Base-by-base conservation (phyloP, 2,113 vertebrate genomes). In the Parotia lawesii region DNA sequence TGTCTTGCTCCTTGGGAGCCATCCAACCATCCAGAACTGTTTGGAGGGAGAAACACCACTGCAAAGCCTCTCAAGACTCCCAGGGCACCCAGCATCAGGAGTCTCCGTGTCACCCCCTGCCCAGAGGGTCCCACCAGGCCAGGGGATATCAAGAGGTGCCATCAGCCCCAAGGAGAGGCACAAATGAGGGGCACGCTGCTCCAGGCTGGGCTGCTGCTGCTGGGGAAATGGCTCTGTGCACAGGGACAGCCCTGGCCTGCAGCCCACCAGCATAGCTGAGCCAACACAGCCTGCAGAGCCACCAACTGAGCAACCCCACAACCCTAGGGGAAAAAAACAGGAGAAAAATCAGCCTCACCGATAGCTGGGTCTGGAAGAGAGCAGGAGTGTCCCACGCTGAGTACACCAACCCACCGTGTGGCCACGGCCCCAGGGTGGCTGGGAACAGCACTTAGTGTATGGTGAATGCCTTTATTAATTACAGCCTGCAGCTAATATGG, bases 391-490 rank as follows among this genome's bases (percentile, higher is more conserved):
- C 80, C 83, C 71, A 33, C 60, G 8, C 79, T n/a, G 94, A 83
- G 50, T 2, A 6, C 9, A 0, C 54, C 67, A 69, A 65, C 31
- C 37, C 61, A 18, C 75, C 0, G 58, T 69, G 86, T 88, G 91
- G 54, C 82, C 4, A 5, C 67, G 9, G 79, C 79, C 88, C 71
- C 66, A 9, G 75, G 54, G 67, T 3, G 42, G 72, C 79, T 56
- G 71, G 82, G 86, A 82, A 61, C 83, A 69, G 94, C 91, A 83
- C 91, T 92, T 53, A 83, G 94, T 10, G 2, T 51, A 86, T 33
- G 45, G 47, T 84, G 72, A 90, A 44, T 84, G 93, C 72, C 89
- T 90, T 86, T 45, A 72, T 92, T 95, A 96, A 96, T 96, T 94
- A 95, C 85, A 94, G 91, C 96, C 91, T 83, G 56, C 72, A 76